Evolutionary conservation across 2,797 vertebrate species (phyloP).

Genomic region (Halcyon smyrnensis): DNA sequence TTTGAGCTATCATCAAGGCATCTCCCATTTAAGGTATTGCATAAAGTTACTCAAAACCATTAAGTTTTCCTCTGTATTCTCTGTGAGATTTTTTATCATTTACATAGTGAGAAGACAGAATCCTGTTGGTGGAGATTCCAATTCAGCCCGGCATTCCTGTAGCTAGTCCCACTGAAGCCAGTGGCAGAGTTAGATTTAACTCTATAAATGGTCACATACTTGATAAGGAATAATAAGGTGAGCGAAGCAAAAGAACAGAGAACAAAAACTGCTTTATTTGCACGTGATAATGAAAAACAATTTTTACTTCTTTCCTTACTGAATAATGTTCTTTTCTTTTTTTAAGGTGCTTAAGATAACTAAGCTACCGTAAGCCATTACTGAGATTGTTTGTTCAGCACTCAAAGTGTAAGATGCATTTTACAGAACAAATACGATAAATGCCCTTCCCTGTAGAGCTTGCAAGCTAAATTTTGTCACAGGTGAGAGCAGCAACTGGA

Average conservation of each 20-base stretch:
- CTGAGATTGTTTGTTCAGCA: constrained; percentile 17
- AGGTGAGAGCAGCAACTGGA: neutral
- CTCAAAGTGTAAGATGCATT: neutral
- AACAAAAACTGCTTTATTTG: constrained; percentile 24
- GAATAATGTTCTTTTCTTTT: neutral
- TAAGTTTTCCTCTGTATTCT: neutral
- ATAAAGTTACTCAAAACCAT: neutral
- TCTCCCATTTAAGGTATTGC: neutral
- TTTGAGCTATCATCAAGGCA: neutral
- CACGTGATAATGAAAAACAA: neutral
- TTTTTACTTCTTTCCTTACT: neutral
- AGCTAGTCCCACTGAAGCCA: neutral
- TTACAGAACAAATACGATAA: constrained; percentile 36
- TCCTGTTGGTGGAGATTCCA: neutral
- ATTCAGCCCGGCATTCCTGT: neutral
- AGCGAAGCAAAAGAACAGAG: neutral
- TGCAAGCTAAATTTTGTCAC: neutral
- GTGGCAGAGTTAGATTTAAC: neutral
- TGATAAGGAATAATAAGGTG: neutral
- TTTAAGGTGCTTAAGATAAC: constrained; percentile 6
- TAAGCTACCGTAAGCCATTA: neutral
- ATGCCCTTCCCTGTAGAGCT: neutral
- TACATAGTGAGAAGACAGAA: neutral
- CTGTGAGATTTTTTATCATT: neutral
- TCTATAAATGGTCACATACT: neutral